These are phyloP conservation scores for Nymphalis c-album DNA, from an alignment of 2,888 invertebrate genomes.

Conservation along the genomic window DNA sequence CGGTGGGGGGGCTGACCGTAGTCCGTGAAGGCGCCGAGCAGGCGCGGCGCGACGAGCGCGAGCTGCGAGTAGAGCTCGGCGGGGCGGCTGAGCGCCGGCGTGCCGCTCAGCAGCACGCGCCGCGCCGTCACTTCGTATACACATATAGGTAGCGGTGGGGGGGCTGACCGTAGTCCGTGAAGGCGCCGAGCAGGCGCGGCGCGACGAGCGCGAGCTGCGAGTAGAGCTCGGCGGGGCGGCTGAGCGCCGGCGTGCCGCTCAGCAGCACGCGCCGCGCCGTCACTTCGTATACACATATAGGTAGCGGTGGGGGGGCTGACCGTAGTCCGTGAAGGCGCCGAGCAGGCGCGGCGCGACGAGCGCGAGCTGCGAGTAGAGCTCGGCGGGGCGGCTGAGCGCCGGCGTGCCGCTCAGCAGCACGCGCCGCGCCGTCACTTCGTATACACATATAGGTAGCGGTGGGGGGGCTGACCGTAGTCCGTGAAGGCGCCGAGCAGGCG, in stretches of 20 bases:
- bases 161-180: constrained; percentile 81
- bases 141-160: no score
- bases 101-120: constrained; percentile 93
- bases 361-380: constrained; percentile 92
- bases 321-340: constrained; percentile 82
- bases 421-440: constrained; percentile 80
- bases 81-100: constrained; percentile 96
- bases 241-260: constrained; percentile 97
- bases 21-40: constrained; percentile 84
- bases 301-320: constrained; percentile 48
- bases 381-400: constrained; percentile 93
- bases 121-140: constrained; percentile 72
- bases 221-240: constrained; percentile 93
- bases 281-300: no score
- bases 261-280: constrained; percentile 88
- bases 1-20: constrained; percentile 67
- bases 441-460: no score
- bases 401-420: constrained; percentile 96
- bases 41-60: constrained; percentile 84
- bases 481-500: constrained; percentile 84
- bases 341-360: constrained; percentile 87
- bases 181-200: constrained; percentile 84
- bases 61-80: constrained; percentile 94
- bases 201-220: constrained; percentile 91
- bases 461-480: constrained; percentile 76